phyloP scores from a whole-genome alignment of 2,888 invertebrate species.

The Cheilosia grossa region DNA sequence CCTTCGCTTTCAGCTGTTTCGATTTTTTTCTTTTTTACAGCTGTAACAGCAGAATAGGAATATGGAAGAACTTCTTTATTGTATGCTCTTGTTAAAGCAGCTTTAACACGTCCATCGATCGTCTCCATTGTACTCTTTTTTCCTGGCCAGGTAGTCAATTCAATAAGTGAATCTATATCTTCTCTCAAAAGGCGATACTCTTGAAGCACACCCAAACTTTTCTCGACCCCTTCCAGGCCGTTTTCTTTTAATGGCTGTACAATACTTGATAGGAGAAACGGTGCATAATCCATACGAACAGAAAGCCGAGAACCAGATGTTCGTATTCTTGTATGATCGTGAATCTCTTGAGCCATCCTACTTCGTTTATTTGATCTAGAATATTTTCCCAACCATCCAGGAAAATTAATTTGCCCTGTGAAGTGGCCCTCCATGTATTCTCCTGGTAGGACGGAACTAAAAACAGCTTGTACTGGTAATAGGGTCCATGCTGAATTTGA shows the following conservation, averaged over 20 bases:
- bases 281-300: constrained; percentile 94
- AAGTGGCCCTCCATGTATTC: constrained; percentile 92
- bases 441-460: constrained; percentile 95
- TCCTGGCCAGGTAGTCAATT: constrained; percentile 93
- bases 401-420: constrained; percentile 93
- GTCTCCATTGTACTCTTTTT: constrained; percentile 89
- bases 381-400: constrained; percentile 98
- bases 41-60: constrained; percentile 89
- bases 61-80: constrained; percentile 92
- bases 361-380: constrained; percentile 92
- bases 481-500: constrained; percentile 93
- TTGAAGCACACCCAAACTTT: constrained; percentile 90
- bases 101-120: constrained; percentile 93
- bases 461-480: constrained; percentile 93
- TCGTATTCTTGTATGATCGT: constrained; percentile 92
- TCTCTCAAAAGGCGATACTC: constrained; percentile 94
- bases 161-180: constrained; percentile 94
- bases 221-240: constrained; percentile 88
- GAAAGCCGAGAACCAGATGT: constrained; percentile 92
- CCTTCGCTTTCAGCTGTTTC: constrained; percentile 83
- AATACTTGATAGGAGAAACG: constrained; percentile 89
- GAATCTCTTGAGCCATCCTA: constrained; percentile 92
- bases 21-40: constrained; percentile 86
- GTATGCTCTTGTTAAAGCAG: constrained; percentile 95
- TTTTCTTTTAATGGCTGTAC: constrained; percentile 89